Percentiles rank a stretch among this genome's conserved stretches.
Conservation (phyloP, 2,888 invertebrate genomes). For the Brenthis daphne region DNA sequence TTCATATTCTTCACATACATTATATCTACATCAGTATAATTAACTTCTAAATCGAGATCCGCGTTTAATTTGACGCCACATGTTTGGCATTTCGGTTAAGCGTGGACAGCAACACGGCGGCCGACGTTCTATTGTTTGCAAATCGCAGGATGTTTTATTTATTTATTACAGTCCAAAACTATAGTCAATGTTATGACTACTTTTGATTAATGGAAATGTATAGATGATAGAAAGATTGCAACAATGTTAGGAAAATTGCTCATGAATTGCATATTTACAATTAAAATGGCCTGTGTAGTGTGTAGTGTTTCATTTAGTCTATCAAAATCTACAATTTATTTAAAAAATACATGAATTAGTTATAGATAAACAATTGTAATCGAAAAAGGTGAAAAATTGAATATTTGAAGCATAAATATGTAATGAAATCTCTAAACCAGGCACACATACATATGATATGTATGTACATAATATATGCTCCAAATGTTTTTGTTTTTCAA, state of each 20-base stretch:
- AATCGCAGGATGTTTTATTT: constrained; percentile 67
- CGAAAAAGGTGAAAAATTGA: too few relatives aligned
- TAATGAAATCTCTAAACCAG: neutral
- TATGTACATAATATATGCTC: neutral
- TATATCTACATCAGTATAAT: constrained; percentile 4
- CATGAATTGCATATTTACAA: too few relatives aligned
- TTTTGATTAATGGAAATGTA: constrained; percentile 3
- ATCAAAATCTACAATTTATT: neutral
- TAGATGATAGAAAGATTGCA: neutral
- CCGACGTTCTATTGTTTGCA: constrained; percentile 80
- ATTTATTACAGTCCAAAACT: constrained; percentile 53
- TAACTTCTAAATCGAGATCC: constrained; percentile 43
- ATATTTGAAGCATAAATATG: neutral
- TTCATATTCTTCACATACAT: neutral
- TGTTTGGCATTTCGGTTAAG: constrained; percentile 66
- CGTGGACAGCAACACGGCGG: constrained; percentile 66
- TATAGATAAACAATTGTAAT: too few relatives aligned
- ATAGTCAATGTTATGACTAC: constrained; percentile 21
- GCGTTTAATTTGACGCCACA: constrained; percentile 69
- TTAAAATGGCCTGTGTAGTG: too few relatives aligned
- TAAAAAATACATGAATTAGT: neutral
- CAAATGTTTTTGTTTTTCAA: constrained; percentile 14
- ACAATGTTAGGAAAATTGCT: too few relatives aligned
- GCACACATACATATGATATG: neutral
- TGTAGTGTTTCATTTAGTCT: neutral